Conservation (phyloP, 1,140 invertebrate genomes). For the Drosophila micromelanica region DNA sequence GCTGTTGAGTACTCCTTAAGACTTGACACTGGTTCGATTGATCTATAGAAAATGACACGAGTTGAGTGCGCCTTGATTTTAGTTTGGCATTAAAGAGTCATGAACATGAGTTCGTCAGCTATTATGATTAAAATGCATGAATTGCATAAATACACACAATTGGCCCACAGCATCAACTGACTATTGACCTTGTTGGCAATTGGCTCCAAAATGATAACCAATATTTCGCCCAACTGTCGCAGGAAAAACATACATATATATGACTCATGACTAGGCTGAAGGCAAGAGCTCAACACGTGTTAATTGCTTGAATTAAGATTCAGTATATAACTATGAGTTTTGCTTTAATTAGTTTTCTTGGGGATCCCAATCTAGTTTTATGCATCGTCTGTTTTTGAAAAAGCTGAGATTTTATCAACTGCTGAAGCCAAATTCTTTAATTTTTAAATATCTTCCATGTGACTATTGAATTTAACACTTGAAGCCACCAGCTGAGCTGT, state of each 20-base stretch:
- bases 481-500: not conserved
- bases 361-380: too few relatives aligned
- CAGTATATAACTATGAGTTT: not conserved
- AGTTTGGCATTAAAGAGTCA: constrained; percentile 10
- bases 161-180: constrained; percentile 1
- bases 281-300: not conserved
- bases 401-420: too few relatives aligned
- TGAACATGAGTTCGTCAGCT: constrained; percentile 3
- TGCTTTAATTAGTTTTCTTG: too few relatives aligned
- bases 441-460: too few relatives aligned
- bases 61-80: constrained; percentile 10
- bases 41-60: too few relatives aligned
- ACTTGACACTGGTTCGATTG: constrained; percentile 5
- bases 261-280: constrained; percentile 1
- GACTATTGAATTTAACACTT: not conserved
- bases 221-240: too few relatives aligned
- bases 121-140: constrained; percentile 35
- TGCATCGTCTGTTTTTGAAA: too few relatives aligned
- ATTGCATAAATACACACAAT: constrained; percentile 40
- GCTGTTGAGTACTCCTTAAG: not conserved
- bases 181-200: constrained; percentile 8
- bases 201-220: not conserved
- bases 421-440: too few relatives aligned
- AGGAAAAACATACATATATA: not conserved
- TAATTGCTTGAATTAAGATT: constrained; percentile 3